phyloP scores from a whole-genome alignment of 2,888 invertebrate species.

The Oscheius sp. region DNA sequence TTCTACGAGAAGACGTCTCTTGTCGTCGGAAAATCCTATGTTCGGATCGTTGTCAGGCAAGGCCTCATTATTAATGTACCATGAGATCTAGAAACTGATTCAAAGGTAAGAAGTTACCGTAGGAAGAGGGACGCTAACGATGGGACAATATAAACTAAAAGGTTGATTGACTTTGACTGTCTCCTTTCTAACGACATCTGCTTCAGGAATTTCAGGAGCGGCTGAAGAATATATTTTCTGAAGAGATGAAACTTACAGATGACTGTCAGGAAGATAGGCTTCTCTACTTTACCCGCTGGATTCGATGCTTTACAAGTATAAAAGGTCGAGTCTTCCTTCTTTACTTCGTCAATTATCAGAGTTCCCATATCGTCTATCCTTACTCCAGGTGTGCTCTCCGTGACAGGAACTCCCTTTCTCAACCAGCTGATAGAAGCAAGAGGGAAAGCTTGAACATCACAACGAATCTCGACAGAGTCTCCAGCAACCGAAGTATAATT shows the following conservation, averaged over 20 bases:
- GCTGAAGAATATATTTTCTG: slow-evolving; percentile 32
- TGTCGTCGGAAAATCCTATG: slow-evolving; percentile 63
- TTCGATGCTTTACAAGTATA: slow-evolving; percentile 78
- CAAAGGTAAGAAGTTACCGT: slow-evolving; percentile 34
- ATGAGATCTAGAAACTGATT: slow-evolving; percentile 56
- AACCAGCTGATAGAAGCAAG: slow-evolving; percentile 52
- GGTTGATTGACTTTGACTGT: slow-evolving; percentile 55
- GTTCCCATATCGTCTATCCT: slow-evolving; percentile 41
- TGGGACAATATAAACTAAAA: slow-evolving; percentile 67
- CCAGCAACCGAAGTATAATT: slow-evolving; percentile 59
- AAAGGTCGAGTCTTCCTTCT: slow-evolving; percentile 72
- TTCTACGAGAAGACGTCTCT: slow-evolving; percentile 59
- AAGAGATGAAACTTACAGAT: slow-evolving; percentile 70
- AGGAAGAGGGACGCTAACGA: slow-evolving; percentile 66
- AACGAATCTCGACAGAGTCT: slow-evolving; percentile 55
- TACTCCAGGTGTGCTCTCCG: slow-evolving; percentile 37
- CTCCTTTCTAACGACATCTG: slow-evolving; percentile 49
- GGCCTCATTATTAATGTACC: slow-evolving; percentile 62
- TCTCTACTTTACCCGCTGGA: slow-evolving; percentile 75
- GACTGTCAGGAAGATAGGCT: slow-evolving; percentile 75
- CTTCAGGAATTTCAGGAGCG: slow-evolving; percentile 65
- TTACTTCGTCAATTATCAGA: slow-evolving; percentile 53
- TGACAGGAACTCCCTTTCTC: slow-evolving; percentile 51
- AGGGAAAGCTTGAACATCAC: slow-evolving; percentile 59
- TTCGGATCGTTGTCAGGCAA: slow-evolving; percentile 50